These are phyloP conservation scores for Cathartes aura DNA, from an alignment of 2,113 vertebrate species.

Conservation along the genomic window DNA sequence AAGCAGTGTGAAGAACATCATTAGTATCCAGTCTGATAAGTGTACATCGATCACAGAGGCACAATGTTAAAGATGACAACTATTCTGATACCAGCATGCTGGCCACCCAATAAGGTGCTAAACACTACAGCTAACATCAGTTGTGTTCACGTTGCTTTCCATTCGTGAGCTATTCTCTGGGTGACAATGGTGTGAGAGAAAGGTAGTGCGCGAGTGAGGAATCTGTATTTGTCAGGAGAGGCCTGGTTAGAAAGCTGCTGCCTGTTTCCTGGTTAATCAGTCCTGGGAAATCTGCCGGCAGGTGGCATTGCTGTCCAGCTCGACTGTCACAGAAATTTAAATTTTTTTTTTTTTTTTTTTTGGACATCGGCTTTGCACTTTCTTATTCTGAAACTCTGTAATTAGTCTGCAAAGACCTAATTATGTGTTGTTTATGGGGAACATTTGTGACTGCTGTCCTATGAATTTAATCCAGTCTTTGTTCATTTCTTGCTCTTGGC, in stretches of 20 bases:
- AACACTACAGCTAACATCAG: background rate
- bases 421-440: background rate
- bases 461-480: background rate
- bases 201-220: background rate
- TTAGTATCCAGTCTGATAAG: background rate
- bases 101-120: background rate
- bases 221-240: background rate
- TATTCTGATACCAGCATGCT: background rate
- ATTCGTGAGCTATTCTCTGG: rapidly evolving
- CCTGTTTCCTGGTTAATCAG: background rate
- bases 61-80: background rate
- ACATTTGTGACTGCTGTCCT: background rate
- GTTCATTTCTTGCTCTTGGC: background rate
- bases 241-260: background rate
- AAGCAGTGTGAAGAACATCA: background rate
- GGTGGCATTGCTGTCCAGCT: constrained; percentile 37
- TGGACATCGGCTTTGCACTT: background rate
- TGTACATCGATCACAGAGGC: background rate
- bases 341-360: background rate
- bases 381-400: background rate
- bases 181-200: background rate
- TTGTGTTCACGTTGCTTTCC: background rate
- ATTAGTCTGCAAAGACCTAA: background rate
- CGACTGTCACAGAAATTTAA: background rate
- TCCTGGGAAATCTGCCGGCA: background rate